Base-by-base conservation (phyloP, 2,797 vertebrate genomes). In the Falco berigora region DNA sequence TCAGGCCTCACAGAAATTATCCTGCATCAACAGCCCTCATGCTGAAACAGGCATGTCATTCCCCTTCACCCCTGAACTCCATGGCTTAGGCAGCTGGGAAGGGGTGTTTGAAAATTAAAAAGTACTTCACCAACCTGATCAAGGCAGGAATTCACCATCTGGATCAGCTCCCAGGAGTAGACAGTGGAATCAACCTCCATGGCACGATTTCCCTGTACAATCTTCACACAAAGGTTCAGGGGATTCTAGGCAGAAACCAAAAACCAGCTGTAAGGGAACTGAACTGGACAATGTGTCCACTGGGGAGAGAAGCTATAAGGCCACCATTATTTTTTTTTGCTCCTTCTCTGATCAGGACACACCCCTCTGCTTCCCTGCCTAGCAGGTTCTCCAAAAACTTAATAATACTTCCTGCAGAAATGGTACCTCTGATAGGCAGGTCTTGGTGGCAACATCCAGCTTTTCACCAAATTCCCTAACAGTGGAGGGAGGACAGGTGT, bases 181-280 rank as follows among this genome's bases (percentile, higher is more conserved):
- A 98, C 96, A 75, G 98, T 98, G 1, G 99, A 98, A 97, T 99
- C 98, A 87, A 99, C 98, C 67, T 99, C 99, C 99, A 99, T 99
- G 50, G 99, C 99, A 52, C 99, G 99, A 97, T 99, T 99, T 78
- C 99, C 99, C 96, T 99, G 99, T 49, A 99, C 99, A 80, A 99
- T 99, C 98, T 99, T 99, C 96, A 99, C 99, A 97, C 99, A 99
- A 56, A 99, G 98, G 96, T 99, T 99, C 93, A 99, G 98, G 18
- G 99, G 98, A 96, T 99, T 99, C 99, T 99, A 71, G 66, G 59
- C 62, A 97, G 86, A 96, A 98, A 96, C 88, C 46, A 96, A n/a
- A 61, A 56, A 90, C 3, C 23, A 87, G 12, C 12, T 16, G 14
- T 76, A 83, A 94, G 50, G 62, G 40, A 86, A 86, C 12, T n/a